These are phyloP conservation scores for Neodiprion lecontei DNA, from an alignment of 1,140 invertebrate species.

Conservation along the genomic window DNA sequence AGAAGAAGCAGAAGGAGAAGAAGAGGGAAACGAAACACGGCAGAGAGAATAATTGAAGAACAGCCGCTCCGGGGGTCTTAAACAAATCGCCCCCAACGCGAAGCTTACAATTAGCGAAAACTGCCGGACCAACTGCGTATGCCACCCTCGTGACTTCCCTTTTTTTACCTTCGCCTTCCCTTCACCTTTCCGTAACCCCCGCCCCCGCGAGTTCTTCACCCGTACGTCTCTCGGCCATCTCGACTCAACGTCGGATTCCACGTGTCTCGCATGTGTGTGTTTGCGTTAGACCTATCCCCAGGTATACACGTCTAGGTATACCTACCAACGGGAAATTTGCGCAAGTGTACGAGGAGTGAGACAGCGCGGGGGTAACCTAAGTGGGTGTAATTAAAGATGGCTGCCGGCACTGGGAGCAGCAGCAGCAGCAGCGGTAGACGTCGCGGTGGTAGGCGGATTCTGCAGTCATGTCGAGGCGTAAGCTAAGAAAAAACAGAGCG, in stretches of 20 bases:
- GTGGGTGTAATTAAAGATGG: conserved; percentile 7
- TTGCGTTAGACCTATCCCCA: too few species aligned
- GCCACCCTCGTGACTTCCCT: too few species aligned
- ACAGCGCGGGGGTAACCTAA: neutral
- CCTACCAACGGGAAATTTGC: too few species aligned
- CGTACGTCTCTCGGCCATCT: too few species aligned
- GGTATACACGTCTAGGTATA: too few species aligned
- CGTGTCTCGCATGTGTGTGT: too few species aligned
- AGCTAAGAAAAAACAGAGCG: conserved; percentile 13
- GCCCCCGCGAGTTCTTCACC: neutral
- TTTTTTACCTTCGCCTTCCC: neutral
- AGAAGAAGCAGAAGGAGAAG: neutral
- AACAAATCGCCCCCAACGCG: conserved; percentile 4
- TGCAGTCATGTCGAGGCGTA: neutral
- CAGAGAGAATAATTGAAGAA: conserved; percentile 2
- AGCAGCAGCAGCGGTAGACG: too few species aligned
- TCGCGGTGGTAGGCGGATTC: neutral
- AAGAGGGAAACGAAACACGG: neutral
- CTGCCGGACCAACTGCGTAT: neutral
- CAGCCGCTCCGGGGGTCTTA: neutral
- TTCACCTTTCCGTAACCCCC: neutral
- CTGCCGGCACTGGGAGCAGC: neutral
- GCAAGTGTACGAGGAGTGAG: neutral
- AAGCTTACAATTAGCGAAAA: conserved; percentile 1
- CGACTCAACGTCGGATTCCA: too few species aligned